Base-by-base conservation (phyloP, 2,888 invertebrate species). In the Gortyna flavago region DNA sequence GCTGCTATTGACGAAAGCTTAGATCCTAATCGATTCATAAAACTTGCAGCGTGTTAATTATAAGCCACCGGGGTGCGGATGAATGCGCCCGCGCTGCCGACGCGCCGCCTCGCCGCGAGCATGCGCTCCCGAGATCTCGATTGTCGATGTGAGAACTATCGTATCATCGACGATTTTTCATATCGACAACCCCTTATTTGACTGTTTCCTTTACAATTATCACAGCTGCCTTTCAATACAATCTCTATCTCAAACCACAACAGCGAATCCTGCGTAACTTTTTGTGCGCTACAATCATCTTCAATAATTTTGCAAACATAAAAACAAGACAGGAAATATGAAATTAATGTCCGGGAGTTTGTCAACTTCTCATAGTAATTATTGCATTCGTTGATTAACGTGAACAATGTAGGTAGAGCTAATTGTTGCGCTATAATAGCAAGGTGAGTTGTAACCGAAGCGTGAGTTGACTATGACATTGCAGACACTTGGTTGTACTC, bases 11-110 rank as follows among this genome's bases (percentile, higher is more conserved):
- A 96, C 95, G 96, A 96, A 96, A 96, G 96, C 96, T 96, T 96
- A 96, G 96, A 96, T 96, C 92, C 93, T 96, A 96, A 96, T 96
- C 96, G 95, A 95, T 96, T 96, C 95, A 96, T 96, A 96, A 96
- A 95, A 96, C 95, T 95, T 93, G 95, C 94, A 94, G 95, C 94
- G 96, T 96, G 96, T 96, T 96, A 96, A 96, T 96, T 96, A 96
- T 96, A 96, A 95, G 96, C 96, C 96, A 96, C 96, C 91, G 96
- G 91, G 91, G 93, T 94, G 95, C 94, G 93, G 93, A 92, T 90
- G 91, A 90, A 88, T 90, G 92, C 90, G 89, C 89, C 87, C 87
- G 90, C 88, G 85, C 89, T 87, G 84, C 88, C 73, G 79, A 77
- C 69, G 84, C 79, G 74, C 86, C 84, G 78, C 76, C 80, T 83